phyloP scores from a whole-genome alignment of 2,113 vertebrate species.

The Leucopsar rothschildi region DNA sequence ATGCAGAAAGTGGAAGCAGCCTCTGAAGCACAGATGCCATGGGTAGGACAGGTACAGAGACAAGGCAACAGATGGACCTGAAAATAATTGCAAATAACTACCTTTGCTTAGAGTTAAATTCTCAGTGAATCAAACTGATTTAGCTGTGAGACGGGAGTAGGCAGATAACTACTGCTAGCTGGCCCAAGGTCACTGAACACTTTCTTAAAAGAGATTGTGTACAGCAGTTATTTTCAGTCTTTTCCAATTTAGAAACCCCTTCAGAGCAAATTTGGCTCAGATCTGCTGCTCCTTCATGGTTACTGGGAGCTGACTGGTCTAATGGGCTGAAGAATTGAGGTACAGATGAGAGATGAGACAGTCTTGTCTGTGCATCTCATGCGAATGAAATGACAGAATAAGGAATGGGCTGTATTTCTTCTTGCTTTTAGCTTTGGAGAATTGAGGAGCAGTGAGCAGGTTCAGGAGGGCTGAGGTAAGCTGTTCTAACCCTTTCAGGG shows the following conservation, averaged over 20 bases:
- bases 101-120: slow-evolving; percentile 5
- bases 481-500: neutral
- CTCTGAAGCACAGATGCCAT: neutral
- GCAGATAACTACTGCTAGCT: neutral
- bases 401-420: neutral
- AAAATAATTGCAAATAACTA: neutral
- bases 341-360: neutral
- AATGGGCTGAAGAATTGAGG: neutral
- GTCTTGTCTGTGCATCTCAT: neutral
- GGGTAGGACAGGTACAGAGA: neutral
- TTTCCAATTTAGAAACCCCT: neutral
- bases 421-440: neutral
- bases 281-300: neutral
- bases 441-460: neutral
- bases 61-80: neutral
- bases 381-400: neutral
- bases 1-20: neutral
- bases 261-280: neutral
- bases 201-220: neutral
- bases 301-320: neutral
- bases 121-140: neutral
- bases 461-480: neutral
- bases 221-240: neutral
- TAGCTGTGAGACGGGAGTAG: neutral
- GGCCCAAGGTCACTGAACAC: neutral